Conservation (phyloP, 2,113 vertebrate species). For the Aegithalos caudatus region DNA sequence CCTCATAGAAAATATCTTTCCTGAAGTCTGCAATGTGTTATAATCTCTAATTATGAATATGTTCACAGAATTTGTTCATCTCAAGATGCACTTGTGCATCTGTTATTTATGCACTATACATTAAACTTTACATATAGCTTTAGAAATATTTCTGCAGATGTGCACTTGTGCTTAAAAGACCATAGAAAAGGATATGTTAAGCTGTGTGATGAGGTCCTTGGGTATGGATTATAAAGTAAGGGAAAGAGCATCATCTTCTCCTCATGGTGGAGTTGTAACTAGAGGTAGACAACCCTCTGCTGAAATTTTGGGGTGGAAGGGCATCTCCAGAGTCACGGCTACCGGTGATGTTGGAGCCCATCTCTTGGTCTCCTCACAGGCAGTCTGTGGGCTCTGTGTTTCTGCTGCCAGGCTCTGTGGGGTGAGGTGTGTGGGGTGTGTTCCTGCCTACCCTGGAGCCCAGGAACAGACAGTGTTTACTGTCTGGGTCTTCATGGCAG, state of each 20-base stretch:
- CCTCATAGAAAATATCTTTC: slow-evolving; percentile 67
- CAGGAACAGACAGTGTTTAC: not conserved
- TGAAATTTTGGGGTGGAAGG: not conserved
- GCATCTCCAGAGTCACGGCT: not conserved
- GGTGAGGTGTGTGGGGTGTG: too few relatives aligned
- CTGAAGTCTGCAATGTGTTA: slow-evolving; percentile 69
- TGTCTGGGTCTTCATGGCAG: not conserved
- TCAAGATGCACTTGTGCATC: slow-evolving; percentile 68
- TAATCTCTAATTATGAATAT: slow-evolving; percentile 71
- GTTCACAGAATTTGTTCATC: slow-evolving; percentile 66
- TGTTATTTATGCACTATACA: slow-evolving; percentile 68
- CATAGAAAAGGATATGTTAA: slow-evolving; percentile 58
- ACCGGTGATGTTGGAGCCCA: not conserved
- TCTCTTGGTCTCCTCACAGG: fast-evolving
- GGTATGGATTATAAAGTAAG: slow-evolving; percentile 1
- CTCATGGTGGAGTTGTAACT: not conserved
- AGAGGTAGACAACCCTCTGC: not conserved
- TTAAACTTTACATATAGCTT: slow-evolving; percentile 70
- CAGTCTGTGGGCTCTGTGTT: not conserved
- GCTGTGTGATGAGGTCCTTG: slow-evolving; percentile 30
- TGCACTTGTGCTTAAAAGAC: slow-evolving; percentile 66
- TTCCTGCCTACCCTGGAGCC: not conserved
- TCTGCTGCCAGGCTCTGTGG: not conserved
- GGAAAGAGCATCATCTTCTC: not conserved
- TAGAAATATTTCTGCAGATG: slow-evolving; percentile 69